Percentiles rank a stretch among this genome's conserved stretches.
These are phyloP conservation scores for Cheirogaleus major DNA, from an alignment of 2,797 vertebrate species.

Conservation along the genomic window DNA sequence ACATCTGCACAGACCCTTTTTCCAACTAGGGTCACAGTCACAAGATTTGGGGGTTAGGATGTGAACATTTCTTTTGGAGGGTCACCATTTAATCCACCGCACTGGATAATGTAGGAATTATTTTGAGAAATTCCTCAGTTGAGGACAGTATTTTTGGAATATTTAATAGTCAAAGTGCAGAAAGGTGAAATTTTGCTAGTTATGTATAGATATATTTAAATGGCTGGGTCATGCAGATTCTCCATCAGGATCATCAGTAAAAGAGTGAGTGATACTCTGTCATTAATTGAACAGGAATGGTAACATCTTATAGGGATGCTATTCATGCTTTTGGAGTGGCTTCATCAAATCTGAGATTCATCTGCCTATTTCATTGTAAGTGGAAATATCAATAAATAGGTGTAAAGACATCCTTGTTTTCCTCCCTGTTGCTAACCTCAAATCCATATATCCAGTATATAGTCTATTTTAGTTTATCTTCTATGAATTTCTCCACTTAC, in stretches of 20 bases:
- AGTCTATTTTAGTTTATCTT: not conserved
- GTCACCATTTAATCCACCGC: not conserved
- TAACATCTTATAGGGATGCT: not conserved
- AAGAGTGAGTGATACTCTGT: not conserved
- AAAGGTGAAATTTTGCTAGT: not conserved
- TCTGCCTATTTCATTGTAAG: not conserved
- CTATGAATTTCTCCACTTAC: not conserved
- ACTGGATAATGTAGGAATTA: not conserved
- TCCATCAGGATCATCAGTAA: not conserved
- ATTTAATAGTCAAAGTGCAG: not conserved
- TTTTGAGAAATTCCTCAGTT: not conserved
- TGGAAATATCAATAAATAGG: not conserved
- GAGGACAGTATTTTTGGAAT: not conserved
- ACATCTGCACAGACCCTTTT: not conserved
- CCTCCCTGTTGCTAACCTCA: not conserved
- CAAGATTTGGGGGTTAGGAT: not conserved
- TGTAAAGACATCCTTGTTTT: slow-evolving; percentile 16
- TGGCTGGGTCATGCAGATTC: not conserved
- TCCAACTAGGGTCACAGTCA: not conserved
- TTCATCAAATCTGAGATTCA: not conserved
- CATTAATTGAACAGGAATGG: not conserved
- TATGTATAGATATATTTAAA: not conserved
- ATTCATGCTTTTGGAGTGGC: not conserved
- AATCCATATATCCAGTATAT: not conserved
- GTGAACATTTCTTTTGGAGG: not conserved